Evolutionary conservation across 2,113 vertebrate species (phyloP).

Genomic region (Raja brachyura): DNA sequence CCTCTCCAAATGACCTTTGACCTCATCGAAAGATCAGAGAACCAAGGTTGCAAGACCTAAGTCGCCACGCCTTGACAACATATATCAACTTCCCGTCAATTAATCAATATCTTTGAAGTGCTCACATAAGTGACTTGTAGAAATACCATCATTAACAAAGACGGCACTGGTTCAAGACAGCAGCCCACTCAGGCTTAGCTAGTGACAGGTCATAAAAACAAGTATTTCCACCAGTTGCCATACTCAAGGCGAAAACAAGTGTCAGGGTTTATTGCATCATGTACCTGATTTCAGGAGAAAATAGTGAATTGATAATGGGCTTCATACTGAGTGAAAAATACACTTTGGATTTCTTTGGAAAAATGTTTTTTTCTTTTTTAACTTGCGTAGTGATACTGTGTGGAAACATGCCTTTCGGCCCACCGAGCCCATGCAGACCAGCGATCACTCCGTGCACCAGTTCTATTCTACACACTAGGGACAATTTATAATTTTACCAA

Average conservation of each 20-base stretch:
- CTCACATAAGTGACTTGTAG: not conserved
- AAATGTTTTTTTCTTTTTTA: not conserved
- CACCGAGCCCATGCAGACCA: too few relatives aligned
- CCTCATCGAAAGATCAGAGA: not conserved
- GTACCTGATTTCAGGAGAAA: not conserved
- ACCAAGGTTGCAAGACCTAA: not conserved
- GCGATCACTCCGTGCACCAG: too few relatives aligned
- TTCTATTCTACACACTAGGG: too few relatives aligned
- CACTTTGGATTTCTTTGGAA: not conserved
- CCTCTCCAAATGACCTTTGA: not conserved
- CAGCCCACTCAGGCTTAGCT: not conserved
- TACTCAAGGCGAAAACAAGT: not conserved
- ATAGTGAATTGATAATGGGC: not conserved
- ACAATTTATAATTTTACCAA: too few relatives aligned
- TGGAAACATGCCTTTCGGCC: too few relatives aligned
- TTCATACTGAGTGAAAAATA: not conserved
- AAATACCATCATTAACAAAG: not conserved
- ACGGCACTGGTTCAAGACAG: not conserved
- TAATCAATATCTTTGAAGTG: not conserved
- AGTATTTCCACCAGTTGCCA: not conserved
- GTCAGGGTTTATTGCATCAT: not conserved
- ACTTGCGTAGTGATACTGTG: too few relatives aligned
- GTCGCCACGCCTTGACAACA: not conserved
- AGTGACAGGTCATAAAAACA: not conserved
- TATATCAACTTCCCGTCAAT: not conserved